Conservation (phyloP, 2,113 vertebrate genomes). For the Sapayoa aenigma region DNA sequence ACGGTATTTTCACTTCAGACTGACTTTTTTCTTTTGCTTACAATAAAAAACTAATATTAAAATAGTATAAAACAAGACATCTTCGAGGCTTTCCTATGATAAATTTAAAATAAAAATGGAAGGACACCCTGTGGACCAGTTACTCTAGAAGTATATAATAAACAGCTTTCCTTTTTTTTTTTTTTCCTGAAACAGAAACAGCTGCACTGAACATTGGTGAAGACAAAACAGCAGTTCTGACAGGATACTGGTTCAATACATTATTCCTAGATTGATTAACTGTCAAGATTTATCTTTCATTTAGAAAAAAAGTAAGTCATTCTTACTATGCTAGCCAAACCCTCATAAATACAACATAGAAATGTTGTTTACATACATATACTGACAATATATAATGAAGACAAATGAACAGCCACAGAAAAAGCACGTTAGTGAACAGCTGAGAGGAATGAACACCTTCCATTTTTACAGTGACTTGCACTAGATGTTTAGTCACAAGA, state of each 20-base stretch:
- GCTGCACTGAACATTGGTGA: neutral
- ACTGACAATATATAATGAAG: neutral
- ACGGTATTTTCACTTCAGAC: neutral
- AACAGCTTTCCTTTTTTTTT: neutral
- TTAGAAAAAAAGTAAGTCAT: neutral
- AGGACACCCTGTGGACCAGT: neutral
- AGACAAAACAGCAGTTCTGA: neutral
- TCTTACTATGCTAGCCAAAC: neutral
- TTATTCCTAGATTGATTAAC: conserved; percentile 16
- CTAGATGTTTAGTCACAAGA: neutral
- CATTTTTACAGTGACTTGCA: neutral
- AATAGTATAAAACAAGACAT: neutral
- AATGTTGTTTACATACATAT: neutral
- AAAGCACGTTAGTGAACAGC: neutral
- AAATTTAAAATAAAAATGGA: neutral
- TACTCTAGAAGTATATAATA: neutral
- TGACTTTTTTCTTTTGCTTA: neutral
- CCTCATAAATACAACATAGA: neutral
- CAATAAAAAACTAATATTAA: neutral
- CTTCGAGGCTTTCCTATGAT: neutral
- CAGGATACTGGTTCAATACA: neutral
- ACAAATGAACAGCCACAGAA: neutral
- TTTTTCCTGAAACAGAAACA: neutral
- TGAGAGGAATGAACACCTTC: neutral
- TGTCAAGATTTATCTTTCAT: conserved; percentile 1